Base-by-base conservation (phyloP, 2,888 invertebrate species). In the Drosophila pullipes region DNA sequence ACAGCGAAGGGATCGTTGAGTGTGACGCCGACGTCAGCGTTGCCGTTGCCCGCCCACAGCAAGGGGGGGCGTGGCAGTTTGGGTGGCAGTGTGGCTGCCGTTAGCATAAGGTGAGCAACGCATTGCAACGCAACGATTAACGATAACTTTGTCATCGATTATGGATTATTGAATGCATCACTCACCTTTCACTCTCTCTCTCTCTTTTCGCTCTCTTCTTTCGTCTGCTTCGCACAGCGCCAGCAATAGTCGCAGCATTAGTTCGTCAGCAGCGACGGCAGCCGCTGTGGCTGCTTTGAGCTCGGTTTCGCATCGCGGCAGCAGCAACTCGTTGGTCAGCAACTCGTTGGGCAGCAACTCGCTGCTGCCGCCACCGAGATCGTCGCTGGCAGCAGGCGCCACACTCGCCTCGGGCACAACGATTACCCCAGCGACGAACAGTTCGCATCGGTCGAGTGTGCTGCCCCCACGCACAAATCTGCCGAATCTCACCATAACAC, bases 351-450 rank as follows among this genome's bases (percentile, higher is more conserved):
- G 47, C 74, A 86, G 68, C 81, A 77, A 89, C 68, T 88, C 92
- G 39, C 91, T 90, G 85, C 92, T 91, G 85, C 94, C 92, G 82
- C 93, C 92, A 79, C 93, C 92, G 67, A 91, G 92, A 85, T 92
- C 92, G 69, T 95, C 94, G 81, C 92, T 95, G 82, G 95, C 95
- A 4, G 95, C 95, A 11, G 95, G 95, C 35, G 95, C 95, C 76
- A 95, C 95, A 28, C 94, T 95, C 74, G 95, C 95, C 0, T 94
- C 95, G 1, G 95, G 95, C 3, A 93, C 93, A 18, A 90, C 92
- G 58, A 87, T 88, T 63, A 92, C 91, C 67, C 82, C 91, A 44
- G 90, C 91, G 62, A 86, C 90, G 28, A 90, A 91, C 62, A 85
- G 90, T 54, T 78, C 84, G 68, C 92, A 92, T 76, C 85, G 92